phyloP scores from a whole-genome alignment of 2,888 invertebrate genomes.

The Tanypteryx hageni region DNA sequence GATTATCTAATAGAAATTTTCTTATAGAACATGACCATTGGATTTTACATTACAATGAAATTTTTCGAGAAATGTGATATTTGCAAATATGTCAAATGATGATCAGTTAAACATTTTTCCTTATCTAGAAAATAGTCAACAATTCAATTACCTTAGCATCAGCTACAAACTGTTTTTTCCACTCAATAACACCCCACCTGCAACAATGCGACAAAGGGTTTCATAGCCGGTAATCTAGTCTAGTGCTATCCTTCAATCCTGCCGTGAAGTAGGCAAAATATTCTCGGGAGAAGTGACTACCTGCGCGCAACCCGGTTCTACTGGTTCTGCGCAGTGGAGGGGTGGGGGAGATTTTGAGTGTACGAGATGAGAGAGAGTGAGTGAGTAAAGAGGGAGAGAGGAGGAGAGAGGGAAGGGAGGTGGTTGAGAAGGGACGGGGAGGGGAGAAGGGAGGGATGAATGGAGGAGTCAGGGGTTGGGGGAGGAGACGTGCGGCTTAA shows the following conservation, averaged over 20 bases:
- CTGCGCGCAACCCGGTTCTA: neutral
- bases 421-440: neutral
- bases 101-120: too few relatives aligned
- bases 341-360: neutral
- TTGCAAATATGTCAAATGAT: too few relatives aligned
- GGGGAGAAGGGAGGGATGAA: neutral
- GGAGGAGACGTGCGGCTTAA: conserved; percentile 8
- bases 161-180: neutral
- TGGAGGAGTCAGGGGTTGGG: conserved; percentile 49
- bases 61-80: too few relatives aligned
- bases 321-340: neutral
- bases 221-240: neutral
- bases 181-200: neutral
- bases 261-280: neutral
- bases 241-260: neutral
- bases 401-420: neutral
- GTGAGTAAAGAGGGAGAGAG: neutral
- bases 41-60: too few relatives aligned
- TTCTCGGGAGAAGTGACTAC: neutral
- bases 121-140: too few relatives aligned
- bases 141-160: neutral
- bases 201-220: neutral
- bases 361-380: neutral
- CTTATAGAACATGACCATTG: too few relatives aligned
- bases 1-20: too few relatives aligned